Conservation (phyloP, 2,113 vertebrate genomes). For the Nibea coibor region DNA sequence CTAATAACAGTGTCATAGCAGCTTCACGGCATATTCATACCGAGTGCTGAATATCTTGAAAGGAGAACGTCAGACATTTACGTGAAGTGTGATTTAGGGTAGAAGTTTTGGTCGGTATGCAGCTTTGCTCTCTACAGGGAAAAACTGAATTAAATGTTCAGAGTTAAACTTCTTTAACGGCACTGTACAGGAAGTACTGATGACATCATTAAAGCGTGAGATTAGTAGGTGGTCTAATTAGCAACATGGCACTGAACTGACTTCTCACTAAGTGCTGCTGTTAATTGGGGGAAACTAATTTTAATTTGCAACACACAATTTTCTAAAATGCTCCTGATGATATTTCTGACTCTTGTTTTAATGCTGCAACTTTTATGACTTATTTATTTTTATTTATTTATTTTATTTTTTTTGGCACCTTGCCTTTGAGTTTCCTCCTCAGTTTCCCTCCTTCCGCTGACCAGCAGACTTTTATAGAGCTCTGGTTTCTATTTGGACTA, state of each 20-base stretch:
- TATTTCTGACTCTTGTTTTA: neutral
- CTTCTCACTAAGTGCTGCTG: neutral
- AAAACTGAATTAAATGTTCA: neutral
- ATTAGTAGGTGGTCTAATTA: conserved; percentile 19
- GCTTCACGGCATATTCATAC: conserved; percentile 58
- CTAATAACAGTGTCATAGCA: conserved; percentile 61
- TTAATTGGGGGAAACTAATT: conserved; percentile 4
- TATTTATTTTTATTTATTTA: too few relatives aligned
- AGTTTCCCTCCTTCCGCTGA: neutral
- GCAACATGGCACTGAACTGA: neutral
- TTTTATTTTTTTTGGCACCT: too few relatives aligned
- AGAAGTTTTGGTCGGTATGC: neutral
- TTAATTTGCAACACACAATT: neutral
- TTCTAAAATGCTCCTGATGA: neutral
- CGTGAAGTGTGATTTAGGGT: neutral
- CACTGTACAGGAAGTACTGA: neutral
- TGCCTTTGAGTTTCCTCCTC: neutral
- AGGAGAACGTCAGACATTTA: neutral
- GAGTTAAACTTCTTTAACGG: neutral
- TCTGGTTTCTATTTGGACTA: conserved; percentile 5
- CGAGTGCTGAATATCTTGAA: neutral
- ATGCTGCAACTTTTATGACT: neutral
- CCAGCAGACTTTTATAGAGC: conserved; percentile 33
- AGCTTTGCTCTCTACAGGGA: neutral
- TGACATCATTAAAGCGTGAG: neutral